Evolutionary conservation across 2,113 vertebrate species (phyloP), one percentile per base, ranked within the genome.

Genomic region (Brachionichthys hirsutus): DNA sequence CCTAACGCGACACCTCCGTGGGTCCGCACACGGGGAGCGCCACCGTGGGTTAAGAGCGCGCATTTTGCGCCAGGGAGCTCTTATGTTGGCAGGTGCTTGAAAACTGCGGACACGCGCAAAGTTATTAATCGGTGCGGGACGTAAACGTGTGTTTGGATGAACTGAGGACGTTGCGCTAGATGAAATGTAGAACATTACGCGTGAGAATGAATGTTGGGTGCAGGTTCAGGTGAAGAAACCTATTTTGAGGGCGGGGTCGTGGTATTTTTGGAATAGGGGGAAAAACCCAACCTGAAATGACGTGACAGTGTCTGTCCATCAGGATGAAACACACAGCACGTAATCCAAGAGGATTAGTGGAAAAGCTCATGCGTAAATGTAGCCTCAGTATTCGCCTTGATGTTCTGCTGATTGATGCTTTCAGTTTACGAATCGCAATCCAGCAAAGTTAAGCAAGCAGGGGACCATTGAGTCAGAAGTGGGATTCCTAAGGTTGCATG

Each of bases 321-420:
- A 70, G 72, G 65, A 75, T 75, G 74, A 79, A 80, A 64, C 51
- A 53, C 74, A 78, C 71, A 56, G 77, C 74, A 56, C 79, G 60
- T 85, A 84, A 88, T 88, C 84, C 86, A 80, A 72, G 62, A 87
- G 86, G 88, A 89, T 88, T 88, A 86, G 77, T 63, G 74, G 64
- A 70, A 76, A 80, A 83, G 61, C 61, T 77, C 73, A 75, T 59
- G 76, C 72, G 30, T 76, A 80, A 85, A 78, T 82, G 75, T 83
- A 80, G 82, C 73, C 71, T 57, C 65, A 77, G 73, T 82, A 77
- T 69, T 60, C 44, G 71, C 40, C 46, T 52, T 53, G 16, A 65
- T 35, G 70, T 59, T 44, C 54, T 54, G 60, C 64, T 67, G 69
- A 67, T 57, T 72, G 60, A 72, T 76, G 78, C 58, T 81, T 67